phyloP scores from a whole-genome alignment of 1,140 invertebrate genomes.

The Limonius californicus region DNA sequence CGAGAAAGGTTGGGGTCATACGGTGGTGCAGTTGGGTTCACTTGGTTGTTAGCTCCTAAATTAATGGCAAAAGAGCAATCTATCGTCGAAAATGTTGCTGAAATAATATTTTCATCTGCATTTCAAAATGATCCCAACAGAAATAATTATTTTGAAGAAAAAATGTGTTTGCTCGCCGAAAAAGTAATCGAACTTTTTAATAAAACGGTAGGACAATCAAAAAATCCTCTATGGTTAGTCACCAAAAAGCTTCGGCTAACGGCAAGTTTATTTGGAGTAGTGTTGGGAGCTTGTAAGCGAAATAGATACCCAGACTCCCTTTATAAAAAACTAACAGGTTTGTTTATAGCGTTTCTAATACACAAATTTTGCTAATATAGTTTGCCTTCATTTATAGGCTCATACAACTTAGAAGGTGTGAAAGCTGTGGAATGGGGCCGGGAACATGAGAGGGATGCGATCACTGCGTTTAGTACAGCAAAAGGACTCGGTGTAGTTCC shows the following conservation, averaged over 20 bases:
- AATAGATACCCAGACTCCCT: conserved; percentile 18
- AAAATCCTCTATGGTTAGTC: conserved; percentile 23
- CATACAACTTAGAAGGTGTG: conserved; percentile 15
- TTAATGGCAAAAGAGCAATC: background rate
- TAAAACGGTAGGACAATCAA: conserved; percentile 18
- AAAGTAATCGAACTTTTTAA: background rate
- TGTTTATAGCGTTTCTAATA: background rate
- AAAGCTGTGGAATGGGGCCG: conserved; percentile 14
- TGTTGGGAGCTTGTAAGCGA: conserved; percentile 18
- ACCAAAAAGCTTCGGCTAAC: conserved; percentile 19
- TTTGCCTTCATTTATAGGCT: background rate
- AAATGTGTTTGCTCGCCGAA: background rate
- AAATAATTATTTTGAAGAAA: background rate
- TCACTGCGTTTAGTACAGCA: background rate
- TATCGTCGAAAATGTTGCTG: background rate
- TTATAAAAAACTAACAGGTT: conserved; percentile 16
- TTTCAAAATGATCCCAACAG: background rate
- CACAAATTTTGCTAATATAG: background rate
- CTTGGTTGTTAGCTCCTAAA: background rate
- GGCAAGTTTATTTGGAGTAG: conserved; percentile 20
- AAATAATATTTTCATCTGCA: background rate
- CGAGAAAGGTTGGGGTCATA: background rate
- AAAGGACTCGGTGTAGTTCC: background rate
- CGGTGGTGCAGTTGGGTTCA: background rate
- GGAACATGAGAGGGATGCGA: background rate